These are phyloP conservation scores for Lithobates sylvaticus DNA, from an alignment of 2,797 vertebrate genomes.

Conservation along the genomic window DNA sequence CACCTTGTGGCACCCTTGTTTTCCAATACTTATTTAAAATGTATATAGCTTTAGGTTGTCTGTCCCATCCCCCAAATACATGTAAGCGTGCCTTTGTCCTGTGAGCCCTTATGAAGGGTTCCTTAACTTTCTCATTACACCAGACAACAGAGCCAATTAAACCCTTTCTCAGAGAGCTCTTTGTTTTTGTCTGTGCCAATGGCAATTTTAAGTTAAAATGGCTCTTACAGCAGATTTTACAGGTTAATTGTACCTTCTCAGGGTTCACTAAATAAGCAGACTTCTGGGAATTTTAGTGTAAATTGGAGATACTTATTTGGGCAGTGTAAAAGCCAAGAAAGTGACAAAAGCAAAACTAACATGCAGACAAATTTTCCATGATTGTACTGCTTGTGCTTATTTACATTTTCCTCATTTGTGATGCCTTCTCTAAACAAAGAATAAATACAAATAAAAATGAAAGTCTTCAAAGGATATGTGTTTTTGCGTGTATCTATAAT, in stretches of 20 bases:
- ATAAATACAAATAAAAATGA: not conserved
- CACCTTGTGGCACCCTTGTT: not conserved
- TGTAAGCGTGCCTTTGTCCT: slow-evolving; percentile 25
- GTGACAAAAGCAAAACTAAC: not conserved
- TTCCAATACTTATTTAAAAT: not conserved
- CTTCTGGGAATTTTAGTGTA: slow-evolving; percentile 2
- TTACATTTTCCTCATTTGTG: not conserved
- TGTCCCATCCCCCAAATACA: slow-evolving; percentile 24
- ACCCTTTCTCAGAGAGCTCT: slow-evolving; percentile 29
- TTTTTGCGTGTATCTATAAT: not conserved
- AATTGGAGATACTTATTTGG: slow-evolving; percentile 12
- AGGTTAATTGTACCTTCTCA: slow-evolving; percentile 56
- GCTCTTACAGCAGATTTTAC: slow-evolving; percentile 28
- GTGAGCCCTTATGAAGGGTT: not conserved
- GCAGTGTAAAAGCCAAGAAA: slow-evolving; percentile 10
- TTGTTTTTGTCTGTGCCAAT: slow-evolving; percentile 48
- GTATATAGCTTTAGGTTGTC: not conserved
- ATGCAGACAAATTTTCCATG: not conserved
- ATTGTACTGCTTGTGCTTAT: not conserved
- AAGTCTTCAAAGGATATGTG: no score
- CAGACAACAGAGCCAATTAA: slow-evolving; percentile 51
- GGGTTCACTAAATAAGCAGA: slow-evolving; percentile 35
- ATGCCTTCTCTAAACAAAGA: not conserved
- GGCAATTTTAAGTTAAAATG: slow-evolving; percentile 35
- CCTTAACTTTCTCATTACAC: slow-evolving; percentile 47